Evolutionary conservation across 2,888 invertebrate genomes (phyloP).

Genomic region (Mamestra brassicae): DNA sequence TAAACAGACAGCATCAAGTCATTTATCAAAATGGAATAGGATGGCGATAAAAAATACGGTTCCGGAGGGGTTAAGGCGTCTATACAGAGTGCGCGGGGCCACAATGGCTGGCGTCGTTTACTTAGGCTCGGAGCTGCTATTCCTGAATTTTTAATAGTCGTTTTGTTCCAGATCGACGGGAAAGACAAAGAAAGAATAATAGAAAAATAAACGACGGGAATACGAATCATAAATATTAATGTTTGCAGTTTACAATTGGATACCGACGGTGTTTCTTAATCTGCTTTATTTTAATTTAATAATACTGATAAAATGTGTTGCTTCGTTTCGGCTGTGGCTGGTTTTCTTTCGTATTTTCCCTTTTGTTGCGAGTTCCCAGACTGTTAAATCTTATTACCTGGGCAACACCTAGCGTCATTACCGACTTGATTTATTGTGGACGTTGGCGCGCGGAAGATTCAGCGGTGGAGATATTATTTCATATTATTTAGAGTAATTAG

Average conservation of each 20-base stretch:
- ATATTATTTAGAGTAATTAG: slow-evolving; percentile 30
- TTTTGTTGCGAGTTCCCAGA: slow-evolving; percentile 27
- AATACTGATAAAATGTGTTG: slow-evolving; percentile 24
- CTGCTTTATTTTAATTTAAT: slow-evolving; percentile 45
- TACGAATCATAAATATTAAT: slow-evolving; percentile 57
- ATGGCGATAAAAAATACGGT: slow-evolving; percentile 67
- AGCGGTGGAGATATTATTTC: slow-evolving; percentile 22
- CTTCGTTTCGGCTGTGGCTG: not conserved
- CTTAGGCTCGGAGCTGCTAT: slow-evolving; percentile 54
- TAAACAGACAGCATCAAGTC: slow-evolving; percentile 57
- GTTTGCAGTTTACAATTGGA: slow-evolving; percentile 41
- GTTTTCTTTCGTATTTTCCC: slow-evolving; percentile 13
- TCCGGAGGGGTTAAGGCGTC: slow-evolving; percentile 53
- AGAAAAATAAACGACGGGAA: slow-evolving; percentile 56
- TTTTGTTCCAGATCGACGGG: slow-evolving; percentile 62
- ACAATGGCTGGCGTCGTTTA: slow-evolving; percentile 63
- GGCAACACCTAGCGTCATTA: slow-evolving; percentile 47
- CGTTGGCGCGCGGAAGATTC: slow-evolving; percentile 13
- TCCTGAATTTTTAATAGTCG: slow-evolving; percentile 67
- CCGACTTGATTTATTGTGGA: slow-evolving; percentile 44
- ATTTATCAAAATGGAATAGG: slow-evolving; percentile 69
- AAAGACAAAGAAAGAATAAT: slow-evolving; percentile 60
- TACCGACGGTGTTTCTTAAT: slow-evolving; percentile 36
- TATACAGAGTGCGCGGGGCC: slow-evolving; percentile 55
- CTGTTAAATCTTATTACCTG: slow-evolving; percentile 47